Base-by-base conservation (phyloP, 2,113 vertebrate species). In the Rallus limicola region DNA sequence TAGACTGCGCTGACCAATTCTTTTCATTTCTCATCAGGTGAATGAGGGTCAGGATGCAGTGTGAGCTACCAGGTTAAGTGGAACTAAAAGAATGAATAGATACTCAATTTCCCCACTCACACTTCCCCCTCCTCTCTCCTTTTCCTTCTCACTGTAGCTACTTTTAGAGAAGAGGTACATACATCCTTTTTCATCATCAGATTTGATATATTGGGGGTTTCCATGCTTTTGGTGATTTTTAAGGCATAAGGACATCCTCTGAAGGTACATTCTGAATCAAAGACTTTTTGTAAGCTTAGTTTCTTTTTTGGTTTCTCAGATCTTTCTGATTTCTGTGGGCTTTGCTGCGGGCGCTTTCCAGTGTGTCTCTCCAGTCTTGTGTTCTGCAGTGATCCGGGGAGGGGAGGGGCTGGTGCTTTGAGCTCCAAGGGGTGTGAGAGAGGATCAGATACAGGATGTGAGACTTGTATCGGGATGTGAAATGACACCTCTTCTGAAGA, bases 381-480 rank as follows among this genome's bases (percentile, higher is more conserved):
- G 5, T 26, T 68, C 42, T 65, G 24, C 40, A 90, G 13, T 4
- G 0, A 23, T 74, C 50, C 9, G 34, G 3, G 20, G 36, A 88
- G 50, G 18, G 13, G 7, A 76, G 16, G 13, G 58, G 14, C 16
- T 44, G 59, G 20, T 76, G 20, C 70, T 77, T 76, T 86, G 36
- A 58, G 38, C 79, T 69, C 2, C 8, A 15, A 16, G 23, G 11
- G 6, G 2, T 46, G 48, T 28, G 1, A 92, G 53, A 42, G 7
- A 56, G 25, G 34, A 72, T 86, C 60, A 78, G 48, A 55, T 29
- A 33, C 0, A 2, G 52, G 29, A 38, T 79, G 11, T 0, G 0
- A 77, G 31, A 75, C 72, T 75, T 78, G 9, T 55, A 10, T 75
- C 15, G 33, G 60, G 64, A 58, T 1, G 1, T 86, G 50, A 88